Evolutionary conservation across 2,113 vertebrate species (phyloP), one percentile per base, ranked within the genome.

Genomic region (Colinus virginianus): DNA sequence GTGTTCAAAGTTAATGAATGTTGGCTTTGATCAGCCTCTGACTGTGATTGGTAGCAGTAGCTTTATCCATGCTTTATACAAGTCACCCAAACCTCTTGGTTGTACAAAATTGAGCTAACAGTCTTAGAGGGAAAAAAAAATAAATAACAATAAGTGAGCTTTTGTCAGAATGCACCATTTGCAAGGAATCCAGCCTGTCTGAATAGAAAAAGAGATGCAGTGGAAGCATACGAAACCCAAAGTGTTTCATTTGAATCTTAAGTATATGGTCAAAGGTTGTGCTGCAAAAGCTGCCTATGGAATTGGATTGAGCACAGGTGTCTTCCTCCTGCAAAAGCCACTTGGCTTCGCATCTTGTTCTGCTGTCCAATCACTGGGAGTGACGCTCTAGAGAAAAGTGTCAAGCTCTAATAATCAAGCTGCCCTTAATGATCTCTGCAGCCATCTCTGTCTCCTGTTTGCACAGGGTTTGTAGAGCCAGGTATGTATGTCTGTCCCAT

Each of bases 1-100:
- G 89, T 92, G 91, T 90, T 95, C 94, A 94, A 92, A 95, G 95
- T 95, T 95, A 96, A 95, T 96, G 94, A 94, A 94, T 92, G 93
- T 87, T 96, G 89, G 89, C 95, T 96, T 96, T 96, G 95, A 96
- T 95, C 89, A 94, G 84, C 78, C 82, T 89, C 63, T 85, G 89
- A 94, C 87, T 84, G 78, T 94, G 94, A 96, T 94, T 94, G 94
- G 93, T 92, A 90, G 87, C 9, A 0, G 68, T 93, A 74, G 93
- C 74, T 94, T 89, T 87, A 87, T 67, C 87, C 87, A 34, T 63
- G 78, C 75, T 90, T 92, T 79, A 85, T 90, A 87, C 91, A 85
- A 94, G 82, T 96, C 76, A 85, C 87, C 91, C 87, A 93, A 85
- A 89, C 84, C 87, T 93, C 90, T 85, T 91, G 76, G 94, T 85